Evolutionary conservation across 2,113 vertebrate genomes (phyloP).

Genomic region (Esox niger): DNA sequence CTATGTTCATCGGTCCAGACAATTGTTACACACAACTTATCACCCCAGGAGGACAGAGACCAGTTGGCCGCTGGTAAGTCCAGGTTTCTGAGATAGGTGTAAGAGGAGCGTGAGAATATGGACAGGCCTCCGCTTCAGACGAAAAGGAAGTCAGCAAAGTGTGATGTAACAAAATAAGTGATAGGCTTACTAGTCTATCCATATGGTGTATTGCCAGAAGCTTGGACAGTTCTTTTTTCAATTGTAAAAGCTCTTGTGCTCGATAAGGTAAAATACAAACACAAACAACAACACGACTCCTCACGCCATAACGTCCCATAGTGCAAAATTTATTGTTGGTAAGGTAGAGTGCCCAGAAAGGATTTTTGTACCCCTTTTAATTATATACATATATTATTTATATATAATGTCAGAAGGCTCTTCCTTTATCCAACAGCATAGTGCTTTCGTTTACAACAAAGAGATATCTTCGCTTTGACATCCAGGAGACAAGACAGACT

Average conservation of each 20-base stretch:
- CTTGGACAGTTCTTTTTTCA: slow-evolving; percentile 66
- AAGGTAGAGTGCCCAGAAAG: slow-evolving; percentile 79
- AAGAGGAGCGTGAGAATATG: slow-evolving; percentile 56
- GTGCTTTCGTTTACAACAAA: slow-evolving; percentile 83
- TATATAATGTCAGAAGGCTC: slow-evolving; percentile 79
- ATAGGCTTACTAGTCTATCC: slow-evolving; percentile 62
- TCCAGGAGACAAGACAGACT: slow-evolving; percentile 74
- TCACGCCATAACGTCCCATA: slow-evolving; percentile 76
- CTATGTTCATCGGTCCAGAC: slow-evolving; percentile 61
- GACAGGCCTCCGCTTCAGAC: slow-evolving; percentile 74
- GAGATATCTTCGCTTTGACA: slow-evolving; percentile 74
- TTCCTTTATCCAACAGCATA: slow-evolving; percentile 82
- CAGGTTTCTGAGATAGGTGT: slow-evolving; percentile 49
- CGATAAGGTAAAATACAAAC: slow-evolving; percentile 62
- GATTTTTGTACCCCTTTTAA: slow-evolving; percentile 69
- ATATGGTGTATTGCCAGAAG: slow-evolving; percentile 64
- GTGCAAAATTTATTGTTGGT: slow-evolving; percentile 86
- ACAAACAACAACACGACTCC: slow-evolving; percentile 70
- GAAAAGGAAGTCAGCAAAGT: slow-evolving; percentile 59
- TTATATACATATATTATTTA: slow-evolving; percentile 81
- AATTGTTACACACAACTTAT: slow-evolving; percentile 48
- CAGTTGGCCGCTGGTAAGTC: slow-evolving; percentile 61
- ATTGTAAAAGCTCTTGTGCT: slow-evolving; percentile 75
- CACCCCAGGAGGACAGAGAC: slow-evolving; percentile 40
- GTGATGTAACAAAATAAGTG: slow-evolving; percentile 66